Base-by-base conservation (phyloP, 2,888 invertebrate genomes). In the Tyria jacobaeae region DNA sequence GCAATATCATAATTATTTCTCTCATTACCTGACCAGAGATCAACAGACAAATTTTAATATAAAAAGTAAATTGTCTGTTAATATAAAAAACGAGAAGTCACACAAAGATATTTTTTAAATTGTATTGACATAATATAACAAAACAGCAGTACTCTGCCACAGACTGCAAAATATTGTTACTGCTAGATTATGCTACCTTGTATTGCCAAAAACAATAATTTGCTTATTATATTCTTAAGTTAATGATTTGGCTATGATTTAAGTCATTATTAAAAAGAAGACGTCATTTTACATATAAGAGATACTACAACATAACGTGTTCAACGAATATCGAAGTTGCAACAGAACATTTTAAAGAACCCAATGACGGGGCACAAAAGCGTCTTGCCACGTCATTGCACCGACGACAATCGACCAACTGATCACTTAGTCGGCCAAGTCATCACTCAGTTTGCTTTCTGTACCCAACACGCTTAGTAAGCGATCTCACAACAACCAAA, bases 401-500 rank as follows among this genome's bases (percentile, higher is more conserved):
- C 7, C 27, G 27, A 31, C 27, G 7, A 7, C 7, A 31, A 7
- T 7, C 1, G 27, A 31, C 27, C 27, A 31, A 31, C 27, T 31
- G 6, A 31, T 21, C 54, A 54, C 21, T 34, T 21, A 31, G 25
- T 17, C 37, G 35, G 48, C 35, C 24, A 49, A 49, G 24, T 56
- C 47, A 56, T 54, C 14, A 44, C 54, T 17, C 12, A 31, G 25
- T 15, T 44, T 12, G 41, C 51, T 41, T 39, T n/a, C 14, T 44
- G 24, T 2, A 1, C 12, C 58, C 27, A n/a, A 27, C 56, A 10
- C 54, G 53, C 52, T 25, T 49, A 49, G 35, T 24, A 35, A 64
- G 67, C 75, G 75, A 75, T 64, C 75, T 66, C 78, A 77, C 78
- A 51, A 56, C 62, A 68, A 67, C 17, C 27, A 59, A 52, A 50